Conservation (phyloP, 2,797 vertebrate species). For the Parotocinclus haroldoi region DNA sequence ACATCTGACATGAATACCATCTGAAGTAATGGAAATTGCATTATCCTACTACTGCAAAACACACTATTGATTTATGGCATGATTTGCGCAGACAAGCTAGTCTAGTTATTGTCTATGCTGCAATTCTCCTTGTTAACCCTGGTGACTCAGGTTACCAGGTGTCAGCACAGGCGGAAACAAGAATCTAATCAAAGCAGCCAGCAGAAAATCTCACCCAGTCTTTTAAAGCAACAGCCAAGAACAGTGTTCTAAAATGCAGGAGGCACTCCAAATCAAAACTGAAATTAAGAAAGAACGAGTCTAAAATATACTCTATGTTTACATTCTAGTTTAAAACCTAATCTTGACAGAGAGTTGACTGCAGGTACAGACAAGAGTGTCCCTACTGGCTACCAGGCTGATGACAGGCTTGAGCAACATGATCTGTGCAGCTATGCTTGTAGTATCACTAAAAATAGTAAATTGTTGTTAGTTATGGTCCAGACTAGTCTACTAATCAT, state of each 20-base stretch:
- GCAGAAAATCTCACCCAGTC: constrained; percentile 23
- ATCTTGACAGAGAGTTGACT: constrained; percentile 42
- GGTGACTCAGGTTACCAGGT: constrained; percentile 29
- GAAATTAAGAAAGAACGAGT: constrained; percentile 32
- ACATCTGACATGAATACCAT: no score
- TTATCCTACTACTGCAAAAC: no score
- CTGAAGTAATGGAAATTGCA: no score
- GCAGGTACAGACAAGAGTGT: constrained; percentile 29
- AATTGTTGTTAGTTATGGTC: no score
- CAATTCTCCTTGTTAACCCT: no score
- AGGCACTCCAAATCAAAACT: constrained; percentile 30
- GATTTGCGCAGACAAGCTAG: no score
- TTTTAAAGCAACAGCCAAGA: constrained; percentile 25
- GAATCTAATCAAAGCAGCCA: constrained; percentile 23
- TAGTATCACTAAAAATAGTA: neutral
- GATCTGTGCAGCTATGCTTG: constrained; percentile 9
- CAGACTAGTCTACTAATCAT: no score
- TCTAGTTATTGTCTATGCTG: no score
- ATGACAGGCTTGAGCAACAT: constrained; percentile 32
- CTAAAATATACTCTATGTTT: constrained; percentile 50
- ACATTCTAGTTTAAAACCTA: constrained; percentile 34
- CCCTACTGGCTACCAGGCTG: constrained; percentile 31
- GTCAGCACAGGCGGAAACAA: constrained; percentile 30
- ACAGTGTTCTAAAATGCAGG: constrained; percentile 42
- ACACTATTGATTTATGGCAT: no score